These are phyloP conservation scores for Anoplopoma fimbria DNA, from an alignment of 2,113 vertebrate species.

Conservation along the genomic window DNA sequence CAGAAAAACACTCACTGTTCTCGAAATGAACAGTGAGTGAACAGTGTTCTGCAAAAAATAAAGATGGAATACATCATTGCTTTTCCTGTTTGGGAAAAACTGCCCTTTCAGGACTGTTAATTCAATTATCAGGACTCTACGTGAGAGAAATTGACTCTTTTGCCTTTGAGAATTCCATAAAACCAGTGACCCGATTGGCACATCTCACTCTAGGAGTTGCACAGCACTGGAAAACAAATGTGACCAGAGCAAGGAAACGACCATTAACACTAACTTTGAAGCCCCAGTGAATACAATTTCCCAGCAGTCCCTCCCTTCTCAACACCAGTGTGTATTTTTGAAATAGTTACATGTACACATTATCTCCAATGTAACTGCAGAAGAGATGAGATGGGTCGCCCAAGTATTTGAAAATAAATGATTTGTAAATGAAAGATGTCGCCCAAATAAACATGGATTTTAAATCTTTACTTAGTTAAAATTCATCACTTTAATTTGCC, in stretches of 20 bases:
- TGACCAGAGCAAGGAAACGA: conserved; percentile 1
- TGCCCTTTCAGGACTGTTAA: conserved; percentile 23
- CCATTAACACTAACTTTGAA: neutral
- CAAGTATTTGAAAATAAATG: too few relatives aligned
- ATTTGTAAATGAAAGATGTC: too few relatives aligned
- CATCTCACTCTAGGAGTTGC: conserved; percentile 19
- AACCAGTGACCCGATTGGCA: conserved; percentile 50
- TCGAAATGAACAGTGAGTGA: too few relatives aligned
- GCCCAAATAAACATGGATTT: too few relatives aligned
- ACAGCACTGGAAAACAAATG: conserved; percentile 14
- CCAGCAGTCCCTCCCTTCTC: neutral
- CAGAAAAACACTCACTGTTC: neutral
- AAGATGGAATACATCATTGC: neutral
- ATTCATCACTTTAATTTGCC: neutral
- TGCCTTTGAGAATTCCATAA: conserved; percentile 57
- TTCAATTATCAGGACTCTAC: neutral
- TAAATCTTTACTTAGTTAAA: neutral
- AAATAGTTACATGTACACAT: neutral
- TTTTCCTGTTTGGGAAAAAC: neutral
- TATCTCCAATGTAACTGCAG: neutral
- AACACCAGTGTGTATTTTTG: neutral
- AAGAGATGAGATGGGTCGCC: neutral
- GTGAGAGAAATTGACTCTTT: conserved; percentile 41
- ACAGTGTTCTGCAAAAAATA: conserved; percentile 5
- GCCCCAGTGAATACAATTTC: neutral